These are phyloP conservation scores for Diogma glabrata DNA, from an alignment of 2,888 invertebrate genomes.

Conservation along the genomic window DNA sequence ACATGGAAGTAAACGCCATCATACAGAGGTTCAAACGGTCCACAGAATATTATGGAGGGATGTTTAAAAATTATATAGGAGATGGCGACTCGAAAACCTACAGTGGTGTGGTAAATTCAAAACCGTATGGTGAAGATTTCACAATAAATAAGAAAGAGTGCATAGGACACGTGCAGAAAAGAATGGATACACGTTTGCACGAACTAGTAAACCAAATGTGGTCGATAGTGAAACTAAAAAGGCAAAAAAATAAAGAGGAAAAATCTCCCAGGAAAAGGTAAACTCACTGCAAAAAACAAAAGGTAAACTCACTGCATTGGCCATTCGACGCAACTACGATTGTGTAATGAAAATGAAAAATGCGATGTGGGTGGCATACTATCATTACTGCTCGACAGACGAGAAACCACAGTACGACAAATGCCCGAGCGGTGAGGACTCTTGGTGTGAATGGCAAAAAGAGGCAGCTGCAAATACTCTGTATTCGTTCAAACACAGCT, in stretches of 20 bases:
- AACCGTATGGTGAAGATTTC: slow-evolving; percentile 15
- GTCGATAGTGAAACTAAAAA: background rate
- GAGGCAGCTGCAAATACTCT: no score
- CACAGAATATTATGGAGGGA: slow-evolving; percentile 14
- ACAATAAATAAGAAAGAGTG: background rate
- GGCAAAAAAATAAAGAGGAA: slow-evolving; percentile 12
- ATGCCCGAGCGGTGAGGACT: slow-evolving; percentile 17
- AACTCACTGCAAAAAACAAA: background rate
- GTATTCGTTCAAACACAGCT: no score
- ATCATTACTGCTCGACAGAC: slow-evolving; percentile 24
- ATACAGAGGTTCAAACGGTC: slow-evolving; percentile 17
- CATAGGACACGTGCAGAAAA: background rate
- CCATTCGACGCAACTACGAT: slow-evolving; percentile 22
- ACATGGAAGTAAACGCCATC: slow-evolving; percentile 18
- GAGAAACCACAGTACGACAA: slow-evolving; percentile 24
- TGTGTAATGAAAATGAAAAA: slow-evolving; percentile 19
- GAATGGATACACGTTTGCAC: slow-evolving; percentile 18
- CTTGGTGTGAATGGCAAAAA: no score
- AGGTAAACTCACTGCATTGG: slow-evolving; percentile 13
- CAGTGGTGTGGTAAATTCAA: slow-evolving; percentile 17
- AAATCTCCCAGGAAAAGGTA: slow-evolving; percentile 3
- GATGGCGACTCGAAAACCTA: slow-evolving; percentile 17
- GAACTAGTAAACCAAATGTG: slow-evolving; percentile 4
- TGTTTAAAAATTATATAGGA: slow-evolving; percentile 17
- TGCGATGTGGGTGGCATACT: slow-evolving; percentile 24